These are phyloP conservation scores for Drosophila tristis DNA, from an alignment of 1,140 invertebrate genomes.

Conservation along the genomic window DNA sequence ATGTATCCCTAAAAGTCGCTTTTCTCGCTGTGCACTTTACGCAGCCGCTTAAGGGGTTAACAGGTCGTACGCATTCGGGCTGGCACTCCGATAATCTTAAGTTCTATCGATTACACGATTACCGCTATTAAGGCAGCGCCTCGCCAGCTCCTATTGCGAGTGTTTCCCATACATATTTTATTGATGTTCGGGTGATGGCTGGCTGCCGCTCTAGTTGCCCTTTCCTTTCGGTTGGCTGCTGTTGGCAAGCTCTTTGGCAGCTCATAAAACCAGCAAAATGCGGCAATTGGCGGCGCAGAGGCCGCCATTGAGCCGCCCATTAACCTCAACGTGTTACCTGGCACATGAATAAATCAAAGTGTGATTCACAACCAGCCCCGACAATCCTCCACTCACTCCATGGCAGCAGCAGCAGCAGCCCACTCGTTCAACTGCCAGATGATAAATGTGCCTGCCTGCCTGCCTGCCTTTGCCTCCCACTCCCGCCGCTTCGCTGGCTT, in stretches of 20 bases:
- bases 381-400: neutral
- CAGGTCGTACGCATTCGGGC: neutral
- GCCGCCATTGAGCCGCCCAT: constrained; percentile 62
- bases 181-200: constrained; percentile 31
- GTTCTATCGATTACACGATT: constrained; percentile 39
- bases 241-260: constrained; percentile 63
- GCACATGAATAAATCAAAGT: constrained; percentile 79
- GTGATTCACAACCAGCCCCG: constrained; percentile 36
- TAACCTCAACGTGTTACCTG: constrained; percentile 72
- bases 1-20: too few relatives aligned
- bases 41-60: constrained; percentile 4
- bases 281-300: constrained; percentile 32
- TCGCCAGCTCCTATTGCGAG: neutral
- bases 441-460: constrained; percentile 62
- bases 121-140: constrained; percentile 23
- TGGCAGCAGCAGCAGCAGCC: neutral
- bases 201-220: constrained; percentile 2
- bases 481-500: constrained; percentile 23
- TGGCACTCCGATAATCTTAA: neutral
- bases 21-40: neutral
- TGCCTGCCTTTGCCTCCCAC: constrained; percentile 28
- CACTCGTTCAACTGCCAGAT: constrained; percentile 50
- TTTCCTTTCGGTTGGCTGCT: constrained; percentile 5
- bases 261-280: constrained; percentile 62
- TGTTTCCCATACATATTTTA: constrained; percentile 19